Evolutionary conservation across 2,888 invertebrate species (phyloP).

Genomic region (Pollenia angustigena): DNA sequence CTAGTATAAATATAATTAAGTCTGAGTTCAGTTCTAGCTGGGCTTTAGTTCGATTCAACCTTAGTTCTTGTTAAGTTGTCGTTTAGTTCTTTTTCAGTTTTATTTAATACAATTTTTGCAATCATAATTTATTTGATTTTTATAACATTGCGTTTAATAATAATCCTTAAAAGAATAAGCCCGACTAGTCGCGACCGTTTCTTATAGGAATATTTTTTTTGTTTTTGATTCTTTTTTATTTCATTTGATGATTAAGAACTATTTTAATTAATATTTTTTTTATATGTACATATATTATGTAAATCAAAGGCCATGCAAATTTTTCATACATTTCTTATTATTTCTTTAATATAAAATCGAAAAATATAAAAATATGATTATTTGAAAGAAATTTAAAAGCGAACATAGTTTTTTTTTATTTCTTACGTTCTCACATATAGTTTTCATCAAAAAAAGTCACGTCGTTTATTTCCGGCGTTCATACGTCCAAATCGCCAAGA

Average conservation of each 20-base stretch:
- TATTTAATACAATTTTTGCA: too few relatives aligned
- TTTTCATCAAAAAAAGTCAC: constrained; percentile 80
- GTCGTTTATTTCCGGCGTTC: constrained; percentile 83
- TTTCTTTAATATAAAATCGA: constrained; percentile 56
- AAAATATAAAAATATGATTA: constrained; percentile 42
- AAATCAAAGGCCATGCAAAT: constrained; percentile 21
- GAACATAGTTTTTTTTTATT: constrained; percentile 9
- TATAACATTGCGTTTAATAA: too few relatives aligned
- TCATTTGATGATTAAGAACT: background rate
- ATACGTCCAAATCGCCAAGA: constrained; percentile 58
- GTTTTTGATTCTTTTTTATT: background rate
- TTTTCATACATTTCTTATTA: constrained; percentile 22
- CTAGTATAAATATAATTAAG: too few relatives aligned
- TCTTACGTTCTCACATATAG: constrained; percentile 53
- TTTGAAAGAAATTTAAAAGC: constrained; percentile 54
- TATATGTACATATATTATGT: background rate
- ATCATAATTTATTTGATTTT: too few relatives aligned
- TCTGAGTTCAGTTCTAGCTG: too few relatives aligned
- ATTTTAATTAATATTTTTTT: constrained; percentile 22
- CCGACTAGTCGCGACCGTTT: too few relatives aligned
- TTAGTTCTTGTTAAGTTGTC: too few relatives aligned
- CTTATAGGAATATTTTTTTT: background rate
- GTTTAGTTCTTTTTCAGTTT: too few relatives aligned
- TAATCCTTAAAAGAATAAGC: too few relatives aligned
- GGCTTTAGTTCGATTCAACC: too few relatives aligned